phyloP scores from a whole-genome alignment of 2,797 vertebrate species.

The Tragelaphus eurycerus region DNA sequence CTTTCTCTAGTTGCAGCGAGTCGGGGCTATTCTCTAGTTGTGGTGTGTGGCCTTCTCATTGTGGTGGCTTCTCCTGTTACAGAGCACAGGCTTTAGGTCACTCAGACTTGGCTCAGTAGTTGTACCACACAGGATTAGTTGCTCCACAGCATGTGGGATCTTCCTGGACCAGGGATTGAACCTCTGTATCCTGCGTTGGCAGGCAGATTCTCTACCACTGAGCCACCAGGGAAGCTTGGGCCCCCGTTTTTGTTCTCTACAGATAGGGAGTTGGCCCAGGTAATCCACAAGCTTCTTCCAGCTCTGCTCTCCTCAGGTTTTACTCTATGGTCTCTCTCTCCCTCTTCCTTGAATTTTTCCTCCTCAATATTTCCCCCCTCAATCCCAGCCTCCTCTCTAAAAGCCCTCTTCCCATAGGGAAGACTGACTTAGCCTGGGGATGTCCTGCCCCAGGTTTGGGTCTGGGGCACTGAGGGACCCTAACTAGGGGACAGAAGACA shows the following conservation, averaged over 20 bases:
- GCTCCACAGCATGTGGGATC: neutral
- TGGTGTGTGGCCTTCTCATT: neutral
- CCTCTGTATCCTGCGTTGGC: neutral
- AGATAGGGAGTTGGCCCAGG: neutral
- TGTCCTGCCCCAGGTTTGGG: neutral
- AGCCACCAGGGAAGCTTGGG: neutral
- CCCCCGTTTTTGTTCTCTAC: neutral
- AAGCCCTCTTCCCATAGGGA: neutral
- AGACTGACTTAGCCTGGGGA: neutral
- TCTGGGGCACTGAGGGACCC: neutral
- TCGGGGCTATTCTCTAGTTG: neutral
- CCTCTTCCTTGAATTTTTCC: neutral
- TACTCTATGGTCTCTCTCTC: neutral
- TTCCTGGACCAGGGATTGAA: neutral
- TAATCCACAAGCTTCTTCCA: neutral
- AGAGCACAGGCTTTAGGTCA: neutral
- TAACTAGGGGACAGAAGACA: neutral
- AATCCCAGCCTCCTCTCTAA: neutral
- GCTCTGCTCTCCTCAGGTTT: neutral
- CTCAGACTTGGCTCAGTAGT: neutral
- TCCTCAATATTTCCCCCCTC: neutral
- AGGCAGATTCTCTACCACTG: neutral
- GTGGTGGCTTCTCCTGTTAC: neutral
- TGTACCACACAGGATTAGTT: neutral
- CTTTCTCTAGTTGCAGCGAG: neutral